These are phyloP conservation scores for Silurus meridionalis DNA, from an alignment of 2,113 vertebrate genomes.

Conservation along the genomic window DNA sequence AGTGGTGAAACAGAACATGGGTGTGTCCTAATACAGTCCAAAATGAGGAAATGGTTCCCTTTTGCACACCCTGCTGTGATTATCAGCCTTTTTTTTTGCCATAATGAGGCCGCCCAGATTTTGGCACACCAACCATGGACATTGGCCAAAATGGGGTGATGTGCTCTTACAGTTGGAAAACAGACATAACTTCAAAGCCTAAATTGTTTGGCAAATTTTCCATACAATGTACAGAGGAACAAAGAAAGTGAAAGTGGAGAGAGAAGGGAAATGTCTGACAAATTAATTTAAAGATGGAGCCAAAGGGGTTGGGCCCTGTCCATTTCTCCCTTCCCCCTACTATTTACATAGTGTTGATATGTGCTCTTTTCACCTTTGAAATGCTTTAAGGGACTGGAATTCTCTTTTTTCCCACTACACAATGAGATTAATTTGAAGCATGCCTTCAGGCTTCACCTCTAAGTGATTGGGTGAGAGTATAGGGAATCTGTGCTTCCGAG, in stretches of 20 bases:
- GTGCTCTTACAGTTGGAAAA: slow-evolving; percentile 53
- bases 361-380: slow-evolving; percentile 27
- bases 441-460: slow-evolving; percentile 5
- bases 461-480: slow-evolving; percentile 21
- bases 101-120: slow-evolving; percentile 54
- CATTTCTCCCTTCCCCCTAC: slow-evolving; percentile 25
- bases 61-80: slow-evolving; percentile 51
- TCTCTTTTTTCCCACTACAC: background rate
- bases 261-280: slow-evolving; percentile 50
- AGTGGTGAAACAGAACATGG: slow-evolving; percentile 16
- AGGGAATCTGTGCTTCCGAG: slow-evolving; percentile 14
- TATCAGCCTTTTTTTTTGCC: slow-evolving; percentile 45
- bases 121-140: slow-evolving; percentile 31
- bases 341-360: slow-evolving; percentile 38
- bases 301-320: slow-evolving; percentile 23
- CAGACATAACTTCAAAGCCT: slow-evolving; percentile 65
- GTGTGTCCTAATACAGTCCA: slow-evolving; percentile 12
- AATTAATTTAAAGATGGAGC: slow-evolving; percentile 52
- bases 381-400: slow-evolving; percentile 4
- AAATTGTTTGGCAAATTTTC: slow-evolving; percentile 56
- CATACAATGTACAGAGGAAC: slow-evolving; percentile 48
- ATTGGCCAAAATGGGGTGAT: slow-evolving; percentile 51
- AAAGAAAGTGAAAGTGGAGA: slow-evolving; percentile 27
- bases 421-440: slow-evolving; percentile 24
- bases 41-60: slow-evolving; percentile 30